Percentiles rank a stretch among this genome's conserved stretches.
phyloP scores from a whole-genome alignment of 2,797 vertebrate genomes.

The Falco concolor region DNA sequence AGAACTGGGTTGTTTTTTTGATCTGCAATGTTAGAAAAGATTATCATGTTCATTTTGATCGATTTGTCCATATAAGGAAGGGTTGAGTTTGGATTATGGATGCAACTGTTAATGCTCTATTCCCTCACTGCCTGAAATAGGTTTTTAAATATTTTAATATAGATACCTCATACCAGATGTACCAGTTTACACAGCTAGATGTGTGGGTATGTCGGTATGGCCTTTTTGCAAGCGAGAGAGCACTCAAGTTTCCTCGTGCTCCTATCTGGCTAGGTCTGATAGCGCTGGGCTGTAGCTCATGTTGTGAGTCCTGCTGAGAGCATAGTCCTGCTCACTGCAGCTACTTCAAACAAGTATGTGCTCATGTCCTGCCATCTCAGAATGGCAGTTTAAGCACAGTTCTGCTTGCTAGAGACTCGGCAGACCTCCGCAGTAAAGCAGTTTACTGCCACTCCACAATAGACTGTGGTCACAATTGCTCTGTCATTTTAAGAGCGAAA shows the following conservation, averaged over 20 bases:
- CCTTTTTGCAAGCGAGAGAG: not conserved
- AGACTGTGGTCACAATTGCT: not conserved
- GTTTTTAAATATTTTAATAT: not conserved
- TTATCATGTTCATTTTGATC: not conserved
- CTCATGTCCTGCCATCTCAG: not conserved
- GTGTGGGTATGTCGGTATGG: not conserved
- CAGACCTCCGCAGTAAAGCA: not conserved
- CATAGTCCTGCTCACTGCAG: not conserved
- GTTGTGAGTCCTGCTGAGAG: not conserved
- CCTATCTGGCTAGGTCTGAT: rapidly evolving
- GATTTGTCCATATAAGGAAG: not conserved
- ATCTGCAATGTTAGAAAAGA: not conserved
- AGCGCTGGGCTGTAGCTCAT: not conserved
- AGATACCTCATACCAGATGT: not conserved
- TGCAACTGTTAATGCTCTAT: not conserved
- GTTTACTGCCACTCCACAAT: not conserved
- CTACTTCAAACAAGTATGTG: not conserved
- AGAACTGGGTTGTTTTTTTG: not conserved
- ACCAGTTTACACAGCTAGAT: not conserved
- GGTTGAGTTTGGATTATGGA: not conserved
- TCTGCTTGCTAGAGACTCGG: not conserved
- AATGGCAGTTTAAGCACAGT: not conserved
- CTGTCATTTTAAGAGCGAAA: not conserved
- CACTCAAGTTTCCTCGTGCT: rapidly evolving
- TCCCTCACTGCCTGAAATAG: not conserved